Evolutionary conservation across 2,888 invertebrate species (phyloP), one percentile per base, ranked within the genome.

Genomic region (Ypsolopha scabrella): DNA sequence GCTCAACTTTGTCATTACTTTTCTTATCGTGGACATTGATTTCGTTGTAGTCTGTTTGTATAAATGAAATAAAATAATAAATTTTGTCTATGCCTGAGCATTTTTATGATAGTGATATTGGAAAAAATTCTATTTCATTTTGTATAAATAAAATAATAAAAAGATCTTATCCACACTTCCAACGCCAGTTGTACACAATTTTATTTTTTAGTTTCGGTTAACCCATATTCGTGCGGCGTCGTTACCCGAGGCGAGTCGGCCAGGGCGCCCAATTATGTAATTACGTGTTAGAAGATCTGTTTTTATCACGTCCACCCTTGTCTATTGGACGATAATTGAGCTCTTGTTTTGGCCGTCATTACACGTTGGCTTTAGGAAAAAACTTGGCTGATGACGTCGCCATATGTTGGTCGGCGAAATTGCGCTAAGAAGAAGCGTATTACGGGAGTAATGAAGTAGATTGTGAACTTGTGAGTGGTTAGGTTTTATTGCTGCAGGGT

Each of bases 231-330:
- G 80, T 78, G 79, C 60, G 75, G 82, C 82, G 79, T 79, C 77
- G 75, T 74, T 79, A 79, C 74, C 72, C 70, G 68, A 70, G 76
- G 77, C 73, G 65, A 60, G 69, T 63, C 68, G 72, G 65, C 34
- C 65, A 72, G 72, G 80, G 75, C 72, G 72, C 81, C 68, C 85
- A 83, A 86, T 86, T 86, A 86, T 78, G 81, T 85, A 86, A 86
- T 86, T 86, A 86, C 68, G 83, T 83, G 85, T 85, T 83, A 85
- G 80, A 67, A 81, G 80, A 86, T 86, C 74, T 85, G 86, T 85
- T 86, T 85, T 86, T 86, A 86, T 82, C 86, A 83, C 83, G 81
- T 86, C 82, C 78, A 83, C 83, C 85, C 83, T 80, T 80, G 82
- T 85, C 85, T 85, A 85, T 82, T 67, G 69, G 66, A 72, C 70